Base-by-base conservation (phyloP, 2,888 invertebrate genomes). In the Pyrochroa serraticornis region DNA sequence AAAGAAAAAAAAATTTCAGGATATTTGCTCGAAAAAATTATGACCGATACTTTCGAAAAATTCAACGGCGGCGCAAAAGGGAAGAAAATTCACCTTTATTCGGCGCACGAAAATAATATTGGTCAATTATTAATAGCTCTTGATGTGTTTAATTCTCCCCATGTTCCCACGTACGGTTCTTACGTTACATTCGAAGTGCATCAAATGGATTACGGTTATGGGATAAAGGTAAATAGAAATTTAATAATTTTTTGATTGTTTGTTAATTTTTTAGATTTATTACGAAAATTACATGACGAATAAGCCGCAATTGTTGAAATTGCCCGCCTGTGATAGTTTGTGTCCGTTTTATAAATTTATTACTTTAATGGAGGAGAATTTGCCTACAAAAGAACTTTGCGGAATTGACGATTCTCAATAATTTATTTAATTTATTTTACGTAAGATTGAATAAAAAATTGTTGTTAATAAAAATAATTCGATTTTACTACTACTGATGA, bases 81-180 rank as follows among this genome's bases (percentile, higher is more conserved):
- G 0, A 66, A 66, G 1, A 80, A 79, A 63, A 69, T 82, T 31
- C 75, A 75, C 64, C 64, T 82, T 39, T 81, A 78, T 71, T 76
- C 81, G 47, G 81, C 79, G 7, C 84, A 85, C 71, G 85, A 85
- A 66, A 80, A 81, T 1, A 84, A 84, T 22, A 73, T 85, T 7
- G 77, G 81, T 5, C 76, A 81, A 12, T 58, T 84, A 22, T 71
- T 84, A 10, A 71, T 72, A 12, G 77, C 81, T 14, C 71, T 84
- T 10, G 74, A 76, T 6, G 71, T 82, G 12, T 83, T 77, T 70
- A 67, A 78, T 3, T 7, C 5, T 44, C 77, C 79, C 0, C 81
- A 82, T 49, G 68, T 78, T 45, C 77, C 77, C 1, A 70, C 70
- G 30, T 78, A 76, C 63, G 73, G 75, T 10, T 67, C 75, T 3